A percentile compares a stretch with the other conserved stretches of the same genome.
These are phyloP conservation scores for Diadegma fenestrale DNA, from an alignment of 2,888 invertebrate genomes.

Conservation along the genomic window DNA sequence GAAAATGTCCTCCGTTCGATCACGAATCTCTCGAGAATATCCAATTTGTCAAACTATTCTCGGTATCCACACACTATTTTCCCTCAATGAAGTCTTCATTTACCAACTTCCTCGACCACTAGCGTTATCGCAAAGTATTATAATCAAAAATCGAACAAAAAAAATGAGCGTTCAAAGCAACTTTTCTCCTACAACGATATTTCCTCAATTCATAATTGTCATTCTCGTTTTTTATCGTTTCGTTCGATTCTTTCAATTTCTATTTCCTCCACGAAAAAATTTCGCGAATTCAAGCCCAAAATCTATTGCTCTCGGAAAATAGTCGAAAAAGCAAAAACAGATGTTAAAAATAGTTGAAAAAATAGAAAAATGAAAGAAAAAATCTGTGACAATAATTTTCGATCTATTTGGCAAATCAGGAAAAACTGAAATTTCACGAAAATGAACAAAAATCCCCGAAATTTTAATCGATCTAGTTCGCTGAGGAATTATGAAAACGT, in stretches of 20 bases:
- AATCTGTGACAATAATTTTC: not conserved
- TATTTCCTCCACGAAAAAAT: not conserved
- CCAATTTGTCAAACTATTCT: not conserved
- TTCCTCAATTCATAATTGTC: not conserved
- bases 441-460: too few relatives aligned
- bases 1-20: slow-evolving; percentile 9
- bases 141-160: not conserved
- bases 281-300: not conserved
- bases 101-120: not conserved
- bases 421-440: not conserved
- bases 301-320: not conserved
- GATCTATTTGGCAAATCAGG: not conserved
- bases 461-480: too few relatives aligned
- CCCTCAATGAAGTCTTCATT: not conserved
- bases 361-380: not conserved
- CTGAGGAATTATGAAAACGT: too few relatives aligned
- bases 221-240: not conserved
- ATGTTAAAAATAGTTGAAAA: not conserved
- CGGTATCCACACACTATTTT: not conserved
- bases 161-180: not conserved
- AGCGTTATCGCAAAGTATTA: not conserved
- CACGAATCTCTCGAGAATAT: not conserved
- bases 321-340: not conserved
- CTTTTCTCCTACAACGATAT: not conserved
- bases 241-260: not conserved